Percentiles rank a stretch among this genome's conserved stretches.
Conservation (phyloP, 2,888 invertebrate species). For the Lagria hirta region DNA sequence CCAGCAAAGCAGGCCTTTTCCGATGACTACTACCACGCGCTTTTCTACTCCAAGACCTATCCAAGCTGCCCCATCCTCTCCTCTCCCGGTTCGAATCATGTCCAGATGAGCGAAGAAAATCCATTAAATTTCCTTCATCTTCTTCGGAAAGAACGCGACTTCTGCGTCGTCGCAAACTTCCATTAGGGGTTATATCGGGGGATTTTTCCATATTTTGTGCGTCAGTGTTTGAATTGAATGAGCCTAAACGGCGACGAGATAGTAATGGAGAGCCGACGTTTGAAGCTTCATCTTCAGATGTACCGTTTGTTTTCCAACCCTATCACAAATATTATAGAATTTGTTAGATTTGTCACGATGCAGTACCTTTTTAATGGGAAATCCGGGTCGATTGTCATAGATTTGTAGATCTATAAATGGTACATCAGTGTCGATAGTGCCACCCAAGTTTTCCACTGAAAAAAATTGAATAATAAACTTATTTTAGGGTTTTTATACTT, state of each 20-base stretch:
- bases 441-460: conserved; percentile 66
- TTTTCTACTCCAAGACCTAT: conserved; percentile 87
- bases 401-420: conserved; percentile 77
- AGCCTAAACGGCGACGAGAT: conserved; percentile 66
- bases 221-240: conserved; percentile 56
- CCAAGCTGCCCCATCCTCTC: conserved; percentile 83
- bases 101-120: conserved; percentile 77
- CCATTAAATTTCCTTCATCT: conserved; percentile 83
- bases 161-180: conserved; percentile 78
- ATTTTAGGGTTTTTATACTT: too few species aligned
- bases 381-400: conserved; percentile 70
- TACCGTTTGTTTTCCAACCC: conserved; percentile 52
- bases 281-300: conserved; percentile 64
- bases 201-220: conserved; percentile 57
- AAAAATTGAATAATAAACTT: not conserved
- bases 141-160: conserved; percentile 81
- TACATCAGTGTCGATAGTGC: conserved; percentile 72
- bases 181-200: conserved; percentile 85
- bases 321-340: too few species aligned
- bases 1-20: conserved; percentile 76
- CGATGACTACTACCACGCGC: conserved; percentile 70
- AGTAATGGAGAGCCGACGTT: conserved; percentile 66
- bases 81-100: conserved; percentile 74
- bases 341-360: conserved; percentile 34
- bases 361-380: conserved; percentile 56